These are phyloP conservation scores for Syrrhaptes paradoxus DNA, from an alignment of 2,113 vertebrate genomes.

Conservation along the genomic window DNA sequence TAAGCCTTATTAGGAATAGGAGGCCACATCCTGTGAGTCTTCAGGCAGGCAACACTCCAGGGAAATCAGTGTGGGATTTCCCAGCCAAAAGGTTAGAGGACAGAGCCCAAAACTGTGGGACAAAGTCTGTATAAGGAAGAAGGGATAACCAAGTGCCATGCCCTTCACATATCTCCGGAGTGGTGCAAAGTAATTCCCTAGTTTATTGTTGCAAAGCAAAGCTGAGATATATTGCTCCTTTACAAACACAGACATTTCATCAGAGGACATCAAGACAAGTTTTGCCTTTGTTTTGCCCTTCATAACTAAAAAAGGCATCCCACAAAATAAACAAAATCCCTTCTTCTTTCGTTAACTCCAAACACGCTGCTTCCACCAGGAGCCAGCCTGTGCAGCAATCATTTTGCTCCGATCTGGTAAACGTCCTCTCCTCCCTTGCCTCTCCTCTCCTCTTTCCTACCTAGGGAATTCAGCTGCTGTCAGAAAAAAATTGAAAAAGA, in stretches of 20 bases:
- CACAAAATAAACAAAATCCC: not conserved
- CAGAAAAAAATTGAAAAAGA: slow-evolving; percentile 6
- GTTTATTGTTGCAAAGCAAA: not conserved
- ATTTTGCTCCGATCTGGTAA: not conserved
- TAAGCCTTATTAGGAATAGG: not conserved
- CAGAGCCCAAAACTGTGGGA: not conserved
- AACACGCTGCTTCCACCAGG: not conserved
- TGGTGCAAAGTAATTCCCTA: not conserved
- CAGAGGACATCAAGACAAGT: not conserved
- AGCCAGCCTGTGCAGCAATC: not conserved
- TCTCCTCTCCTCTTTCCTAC: not conserved
- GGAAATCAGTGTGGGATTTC: not conserved
- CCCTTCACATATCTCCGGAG: not conserved
- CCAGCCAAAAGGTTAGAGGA: not conserved
- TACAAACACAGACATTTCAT: slow-evolving; percentile 23
- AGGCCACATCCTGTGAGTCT: not conserved
- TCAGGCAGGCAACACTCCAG: not conserved
- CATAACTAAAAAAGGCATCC: slow-evolving; percentile 2
- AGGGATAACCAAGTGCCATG: not conserved
- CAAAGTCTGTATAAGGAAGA: not conserved
- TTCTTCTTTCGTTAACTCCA: not conserved
- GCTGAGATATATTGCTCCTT: not conserved
- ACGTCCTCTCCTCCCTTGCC: not conserved
- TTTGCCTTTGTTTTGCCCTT: slow-evolving; percentile 17
- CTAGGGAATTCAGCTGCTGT: slow-evolving; percentile 28